Percentiles rank a stretch among this genome's conserved stretches.
phyloP scores from a whole-genome alignment of 2,797 vertebrate species.

The Lindbergichthys nudifrons region DNA sequence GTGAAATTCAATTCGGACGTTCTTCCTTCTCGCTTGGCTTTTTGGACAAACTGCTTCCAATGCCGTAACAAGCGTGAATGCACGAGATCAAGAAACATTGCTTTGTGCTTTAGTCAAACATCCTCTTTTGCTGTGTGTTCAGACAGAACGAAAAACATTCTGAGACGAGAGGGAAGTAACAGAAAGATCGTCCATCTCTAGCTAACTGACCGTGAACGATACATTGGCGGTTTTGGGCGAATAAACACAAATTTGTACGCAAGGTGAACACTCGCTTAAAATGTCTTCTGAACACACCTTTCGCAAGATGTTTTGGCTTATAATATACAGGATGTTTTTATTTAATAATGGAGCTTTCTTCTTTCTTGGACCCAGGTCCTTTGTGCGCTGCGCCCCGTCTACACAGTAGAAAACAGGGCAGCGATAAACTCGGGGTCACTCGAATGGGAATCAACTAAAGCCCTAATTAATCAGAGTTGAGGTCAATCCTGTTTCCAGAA shows the following conservation, averaged over 20 bases:
- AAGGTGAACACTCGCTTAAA: background rate
- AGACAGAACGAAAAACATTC: background rate
- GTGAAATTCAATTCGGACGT: conserved; percentile 9
- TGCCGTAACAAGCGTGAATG: background rate
- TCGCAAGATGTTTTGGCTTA: conserved; percentile 20
- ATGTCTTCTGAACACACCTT: conserved; percentile 27
- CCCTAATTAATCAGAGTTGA: conserved; percentile 39
- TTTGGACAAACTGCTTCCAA: too few relatives aligned
- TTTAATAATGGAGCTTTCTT: conserved; percentile 4
- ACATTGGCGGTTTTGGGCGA: background rate
- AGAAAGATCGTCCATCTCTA: background rate
- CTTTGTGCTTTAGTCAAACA: conserved; percentile 43
- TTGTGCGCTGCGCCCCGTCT: conserved; percentile 51
- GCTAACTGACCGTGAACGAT: background rate
- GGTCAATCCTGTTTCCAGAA: conserved; percentile 47
- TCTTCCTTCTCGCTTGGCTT: conserved; percentile 10
- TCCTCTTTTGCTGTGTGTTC: conserved; percentile 14
- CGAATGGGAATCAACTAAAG: conserved; percentile 34
- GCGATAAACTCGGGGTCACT: conserved; percentile 15
- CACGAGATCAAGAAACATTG: conserved; percentile 4
- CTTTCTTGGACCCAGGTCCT: conserved; percentile 11
- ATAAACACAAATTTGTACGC: background rate
- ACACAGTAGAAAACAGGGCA: conserved; percentile 73
- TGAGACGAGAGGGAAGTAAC: background rate
- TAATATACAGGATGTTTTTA: background rate